Conservation (phyloP, 92 coral and sea anemone species). For the Phymanthus crucifer region DNA sequence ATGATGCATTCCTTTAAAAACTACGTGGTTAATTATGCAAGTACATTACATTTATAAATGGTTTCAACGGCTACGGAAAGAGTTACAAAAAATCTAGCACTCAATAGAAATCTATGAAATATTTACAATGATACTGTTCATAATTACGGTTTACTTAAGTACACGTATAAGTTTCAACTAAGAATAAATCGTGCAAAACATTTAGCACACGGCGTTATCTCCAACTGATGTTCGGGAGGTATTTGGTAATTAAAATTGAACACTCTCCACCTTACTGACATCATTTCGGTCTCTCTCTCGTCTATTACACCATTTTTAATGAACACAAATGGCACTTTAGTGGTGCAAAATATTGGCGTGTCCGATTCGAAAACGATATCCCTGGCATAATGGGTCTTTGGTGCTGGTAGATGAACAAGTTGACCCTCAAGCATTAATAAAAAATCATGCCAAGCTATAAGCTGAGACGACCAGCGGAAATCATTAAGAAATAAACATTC, state of each 20-base stretch:
- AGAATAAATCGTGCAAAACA: slow-evolving; percentile 34
- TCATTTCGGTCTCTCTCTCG: no score
- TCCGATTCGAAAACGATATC: slow-evolving; percentile 32
- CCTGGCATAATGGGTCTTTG: slow-evolving; percentile 40
- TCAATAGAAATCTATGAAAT: background rate
- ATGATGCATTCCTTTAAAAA: no score
- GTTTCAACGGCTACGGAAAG: no score
- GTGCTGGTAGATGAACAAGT: slow-evolving; percentile 39
- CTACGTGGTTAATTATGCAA: background rate
- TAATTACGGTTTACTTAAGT: slow-evolving; percentile 5
- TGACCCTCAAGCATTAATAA: slow-evolving; percentile 48
- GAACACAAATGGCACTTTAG: no score
- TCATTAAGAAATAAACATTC: no score
- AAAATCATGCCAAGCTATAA: slow-evolving; percentile 44
- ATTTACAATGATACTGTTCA: slow-evolving; percentile 5
- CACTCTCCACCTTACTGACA: slow-evolving; percentile 62
- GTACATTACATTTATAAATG: no score
- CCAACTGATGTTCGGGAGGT: slow-evolving; percentile 22
- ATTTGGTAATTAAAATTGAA: slow-evolving; percentile 40
- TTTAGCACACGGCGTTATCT: slow-evolving; percentile 38
- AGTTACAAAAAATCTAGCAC: no score
- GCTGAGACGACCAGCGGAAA: slow-evolving; percentile 37
- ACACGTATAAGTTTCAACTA: background rate
- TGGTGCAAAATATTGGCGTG: slow-evolving; percentile 46
- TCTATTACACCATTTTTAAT: no score